Conservation (phyloP, 2,797 vertebrate species). For the Silurus lanzhouensis region DNA sequence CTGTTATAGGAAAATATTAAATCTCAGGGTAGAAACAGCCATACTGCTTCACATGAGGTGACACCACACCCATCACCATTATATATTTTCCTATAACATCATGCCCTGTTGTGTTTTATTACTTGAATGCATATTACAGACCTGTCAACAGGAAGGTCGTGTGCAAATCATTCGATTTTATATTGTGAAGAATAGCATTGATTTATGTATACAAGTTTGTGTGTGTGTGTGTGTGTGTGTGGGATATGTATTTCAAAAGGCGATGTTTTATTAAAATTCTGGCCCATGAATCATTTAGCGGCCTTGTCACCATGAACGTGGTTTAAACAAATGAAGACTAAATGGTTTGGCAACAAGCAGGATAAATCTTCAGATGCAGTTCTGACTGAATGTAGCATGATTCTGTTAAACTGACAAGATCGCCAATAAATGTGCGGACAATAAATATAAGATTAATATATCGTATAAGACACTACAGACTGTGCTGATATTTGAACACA, state of each 20-base stretch:
- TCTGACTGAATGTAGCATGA: too few relatives aligned
- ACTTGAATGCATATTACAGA: background rate
- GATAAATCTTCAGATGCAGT: too few relatives aligned
- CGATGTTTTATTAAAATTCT: conserved; percentile 1
- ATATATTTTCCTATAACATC: background rate
- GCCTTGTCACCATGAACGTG: background rate
- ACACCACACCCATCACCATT: too few relatives aligned
- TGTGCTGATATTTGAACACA: background rate
- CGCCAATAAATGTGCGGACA: too few relatives aligned
- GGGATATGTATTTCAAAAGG: background rate
- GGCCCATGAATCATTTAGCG: background rate
- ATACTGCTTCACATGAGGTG: too few relatives aligned
- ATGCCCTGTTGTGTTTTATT: background rate
- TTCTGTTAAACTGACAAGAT: too few relatives aligned
- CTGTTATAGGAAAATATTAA: too few relatives aligned
- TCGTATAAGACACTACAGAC: background rate
- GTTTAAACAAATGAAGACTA: background rate
- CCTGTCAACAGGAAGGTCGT: background rate
- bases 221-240: background rate
- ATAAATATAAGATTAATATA: background rate
- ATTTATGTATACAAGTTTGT: background rate
- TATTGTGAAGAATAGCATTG: too few relatives aligned
- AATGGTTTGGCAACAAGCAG: background rate
- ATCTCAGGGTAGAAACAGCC: too few relatives aligned
- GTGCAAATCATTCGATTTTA: background rate